phyloP scores from a whole-genome alignment of 1,140 invertebrate species.

The Maniola jurtina region DNA sequence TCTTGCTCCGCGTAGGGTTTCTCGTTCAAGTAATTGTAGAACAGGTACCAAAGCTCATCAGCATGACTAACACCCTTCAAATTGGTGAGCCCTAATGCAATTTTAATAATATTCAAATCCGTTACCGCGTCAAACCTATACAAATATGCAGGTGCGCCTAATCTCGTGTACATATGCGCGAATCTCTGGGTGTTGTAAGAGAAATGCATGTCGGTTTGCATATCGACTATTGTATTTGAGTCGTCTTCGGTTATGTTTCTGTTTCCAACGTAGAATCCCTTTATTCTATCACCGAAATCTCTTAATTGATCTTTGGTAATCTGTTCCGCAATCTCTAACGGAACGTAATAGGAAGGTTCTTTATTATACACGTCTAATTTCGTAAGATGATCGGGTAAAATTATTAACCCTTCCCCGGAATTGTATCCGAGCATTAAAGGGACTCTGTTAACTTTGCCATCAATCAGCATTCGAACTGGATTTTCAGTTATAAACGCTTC shows the following conservation, averaged over 20 bases:
- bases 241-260: slow-evolving; percentile 52
- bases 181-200: slow-evolving; percentile 63
- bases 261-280: slow-evolving; percentile 75
- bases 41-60: slow-evolving; percentile 82
- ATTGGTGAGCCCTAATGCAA: slow-evolving; percentile 41
- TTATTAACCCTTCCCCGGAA: slow-evolving; percentile 36
- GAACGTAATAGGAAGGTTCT: slow-evolving; percentile 37
- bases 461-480: slow-evolving; percentile 49
- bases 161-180: slow-evolving; percentile 41
- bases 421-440: slow-evolving; percentile 81
- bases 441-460: slow-evolving; percentile 74
- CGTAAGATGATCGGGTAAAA: slow-evolving; percentile 32
- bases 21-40: slow-evolving; percentile 70
- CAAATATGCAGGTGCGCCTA: slow-evolving; percentile 60
- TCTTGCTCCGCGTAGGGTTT: slow-evolving; percentile 47
- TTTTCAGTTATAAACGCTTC: slow-evolving; percentile 54
- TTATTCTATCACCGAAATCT: slow-evolving; percentile 35
- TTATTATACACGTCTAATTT: slow-evolving; percentile 35
- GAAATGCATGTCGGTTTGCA: slow-evolving; percentile 68
- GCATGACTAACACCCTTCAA: slow-evolving; percentile 79
- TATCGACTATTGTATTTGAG: slow-evolving; percentile 48
- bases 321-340: slow-evolving; percentile 31
- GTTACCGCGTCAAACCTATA: slow-evolving; percentile 73
- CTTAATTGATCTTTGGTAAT: slow-evolving; percentile 29
- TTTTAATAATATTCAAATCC: slow-evolving; percentile 57